Conservation (phyloP, 2,113 vertebrate species). For the Perca flavescens region DNA sequence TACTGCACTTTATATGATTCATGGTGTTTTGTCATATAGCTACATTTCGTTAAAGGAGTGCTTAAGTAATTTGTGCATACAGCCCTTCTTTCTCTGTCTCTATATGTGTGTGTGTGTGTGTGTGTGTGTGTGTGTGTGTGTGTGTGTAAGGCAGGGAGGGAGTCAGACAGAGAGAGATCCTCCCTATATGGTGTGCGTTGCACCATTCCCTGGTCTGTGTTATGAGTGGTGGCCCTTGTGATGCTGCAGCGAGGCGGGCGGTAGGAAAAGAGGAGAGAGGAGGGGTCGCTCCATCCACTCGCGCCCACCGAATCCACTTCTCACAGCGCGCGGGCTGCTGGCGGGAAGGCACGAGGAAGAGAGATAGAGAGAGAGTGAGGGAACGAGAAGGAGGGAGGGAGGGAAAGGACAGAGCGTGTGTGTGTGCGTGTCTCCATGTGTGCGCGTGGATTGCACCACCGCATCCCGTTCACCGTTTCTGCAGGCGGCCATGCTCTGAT, state of each 20-base stretch:
- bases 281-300: slow-evolving; percentile 80
- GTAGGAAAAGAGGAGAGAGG: slow-evolving; percentile 70
- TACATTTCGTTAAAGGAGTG: neutral
- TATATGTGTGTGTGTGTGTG: slow-evolving; percentile 29
- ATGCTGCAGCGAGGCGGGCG: slow-evolving; percentile 83
- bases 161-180: slow-evolving; percentile 45
- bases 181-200: slow-evolving; percentile 84
- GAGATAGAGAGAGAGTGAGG: slow-evolving; percentile 38
- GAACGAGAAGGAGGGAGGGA: slow-evolving; percentile 29
- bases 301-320: slow-evolving; percentile 79
- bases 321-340: slow-evolving; percentile 78
- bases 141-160: neutral
- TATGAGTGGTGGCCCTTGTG: slow-evolving; percentile 81
- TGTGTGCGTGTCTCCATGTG: slow-evolving; percentile 71
- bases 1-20: slow-evolving; percentile 13
- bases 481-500: slow-evolving; percentile 87
- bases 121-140: slow-evolving; percentile 34
- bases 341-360: slow-evolving; percentile 78
- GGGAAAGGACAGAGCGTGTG: slow-evolving; percentile 23
- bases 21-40: neutral
- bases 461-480: slow-evolving; percentile 82
- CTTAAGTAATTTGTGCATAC: slow-evolving; percentile 26
- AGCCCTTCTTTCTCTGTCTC: neutral
- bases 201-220: slow-evolving; percentile 88
- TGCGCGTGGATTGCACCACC: slow-evolving; percentile 88